Evolutionary conservation across 2,888 invertebrate species (phyloP).

Genomic region (Ecliptopera silaceata): DNA sequence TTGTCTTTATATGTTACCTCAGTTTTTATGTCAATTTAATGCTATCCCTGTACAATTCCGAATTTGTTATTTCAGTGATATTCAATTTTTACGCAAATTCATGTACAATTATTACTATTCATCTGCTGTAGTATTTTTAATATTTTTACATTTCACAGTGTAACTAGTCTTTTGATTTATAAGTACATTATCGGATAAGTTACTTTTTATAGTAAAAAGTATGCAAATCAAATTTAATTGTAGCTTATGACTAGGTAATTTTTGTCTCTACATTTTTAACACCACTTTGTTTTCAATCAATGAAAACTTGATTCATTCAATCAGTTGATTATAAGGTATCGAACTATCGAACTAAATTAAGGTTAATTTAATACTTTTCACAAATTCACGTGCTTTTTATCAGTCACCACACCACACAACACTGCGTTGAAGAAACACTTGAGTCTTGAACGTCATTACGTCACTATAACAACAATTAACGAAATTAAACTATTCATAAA

Average conservation of each 20-base stretch:
- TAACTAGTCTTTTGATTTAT: not conserved
- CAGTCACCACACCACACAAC: conserved; percentile 35
- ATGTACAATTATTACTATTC: conserved; percentile 25
- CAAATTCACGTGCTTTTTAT: conserved; percentile 30
- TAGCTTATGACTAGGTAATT: conserved; percentile 81
- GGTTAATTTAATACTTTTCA: conserved; percentile 35
- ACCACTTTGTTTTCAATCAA: conserved; percentile 27
- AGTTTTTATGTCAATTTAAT: conserved; percentile 40
- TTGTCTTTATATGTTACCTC: conserved; percentile 43
- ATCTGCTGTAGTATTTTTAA: conserved; percentile 4
- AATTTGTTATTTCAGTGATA: conserved; percentile 63
- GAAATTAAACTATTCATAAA: conserved; percentile 63
- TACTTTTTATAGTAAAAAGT: conserved; percentile 49
- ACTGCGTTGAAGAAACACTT: conserved; percentile 57
- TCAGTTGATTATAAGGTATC: conserved; percentile 27
- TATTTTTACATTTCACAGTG: conserved; percentile 1
- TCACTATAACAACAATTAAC: conserved; percentile 71
- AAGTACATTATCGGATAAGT: conserved; percentile 45
- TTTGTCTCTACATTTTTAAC: conserved; percentile 60
- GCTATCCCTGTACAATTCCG: conserved; percentile 82
- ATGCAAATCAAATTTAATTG: conserved; percentile 66
- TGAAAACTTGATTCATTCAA: conserved; percentile 24
- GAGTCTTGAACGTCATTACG: conserved; percentile 67
- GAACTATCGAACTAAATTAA: conserved; percentile 29
- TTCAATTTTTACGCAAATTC: conserved; percentile 24